phyloP scores from a whole-genome alignment of 2,888 invertebrate species.

The Agrilus biguttatus region DNA sequence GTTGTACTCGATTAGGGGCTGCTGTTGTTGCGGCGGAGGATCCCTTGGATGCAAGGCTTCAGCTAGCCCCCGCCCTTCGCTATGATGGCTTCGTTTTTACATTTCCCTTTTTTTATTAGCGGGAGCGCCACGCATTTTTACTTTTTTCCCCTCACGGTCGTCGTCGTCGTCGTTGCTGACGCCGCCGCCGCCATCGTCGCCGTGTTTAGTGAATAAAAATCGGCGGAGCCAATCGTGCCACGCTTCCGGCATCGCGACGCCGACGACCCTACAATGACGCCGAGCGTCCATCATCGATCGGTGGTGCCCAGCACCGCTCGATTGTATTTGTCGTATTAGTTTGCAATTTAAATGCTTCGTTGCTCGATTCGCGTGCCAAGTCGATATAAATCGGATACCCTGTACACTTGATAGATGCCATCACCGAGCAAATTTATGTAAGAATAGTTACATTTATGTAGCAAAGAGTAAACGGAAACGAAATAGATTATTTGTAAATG shows the following conservation, averaged over 20 bases:
- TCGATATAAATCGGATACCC: slow-evolving; percentile 13
- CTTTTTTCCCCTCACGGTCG: slow-evolving; percentile 12
- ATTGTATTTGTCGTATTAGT: slow-evolving; percentile 18
- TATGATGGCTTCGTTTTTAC: slow-evolving; percentile 13
- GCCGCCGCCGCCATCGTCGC: no score
- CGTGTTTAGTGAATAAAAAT: slow-evolving; percentile 13
- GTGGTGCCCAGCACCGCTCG: slow-evolving; percentile 14
- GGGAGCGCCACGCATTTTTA: slow-evolving; percentile 11
- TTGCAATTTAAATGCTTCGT: slow-evolving; percentile 14
- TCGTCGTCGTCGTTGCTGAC: no score
- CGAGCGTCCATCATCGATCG: slow-evolving; percentile 12
- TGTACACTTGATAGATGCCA: no score
- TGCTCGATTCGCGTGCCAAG: slow-evolving; percentile 16
- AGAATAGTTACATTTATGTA: no score
- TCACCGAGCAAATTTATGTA: no score
- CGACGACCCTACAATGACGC: slow-evolving; percentile 10
- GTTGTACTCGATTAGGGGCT: no score
- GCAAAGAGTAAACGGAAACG: no score
- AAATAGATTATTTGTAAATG: no score
- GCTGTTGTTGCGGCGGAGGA: no score
- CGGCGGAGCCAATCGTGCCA: slow-evolving; percentile 15
- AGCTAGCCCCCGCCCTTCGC: slow-evolving; percentile 16
- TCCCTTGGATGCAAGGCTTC: background rate
- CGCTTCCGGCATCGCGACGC: slow-evolving; percentile 13
- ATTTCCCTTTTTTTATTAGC: no score